phyloP scores from a whole-genome alignment of 2,113 vertebrate genomes.

The Upupa epops region DNA sequence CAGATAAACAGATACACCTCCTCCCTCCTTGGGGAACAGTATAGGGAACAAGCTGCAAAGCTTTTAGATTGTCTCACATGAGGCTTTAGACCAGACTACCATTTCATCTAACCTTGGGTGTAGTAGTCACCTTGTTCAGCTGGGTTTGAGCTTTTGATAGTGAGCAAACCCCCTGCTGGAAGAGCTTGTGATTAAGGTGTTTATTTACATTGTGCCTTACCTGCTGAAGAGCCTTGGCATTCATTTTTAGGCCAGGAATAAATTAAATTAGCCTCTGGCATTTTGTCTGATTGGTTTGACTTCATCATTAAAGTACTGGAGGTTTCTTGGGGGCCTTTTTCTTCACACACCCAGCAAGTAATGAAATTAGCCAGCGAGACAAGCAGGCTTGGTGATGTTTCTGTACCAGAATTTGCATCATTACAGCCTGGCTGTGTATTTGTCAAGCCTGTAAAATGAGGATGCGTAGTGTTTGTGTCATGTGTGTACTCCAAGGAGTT shows the following conservation, averaged over 20 bases:
- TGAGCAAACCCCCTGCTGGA: background rate
- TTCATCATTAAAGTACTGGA: background rate
- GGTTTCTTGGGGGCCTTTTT: background rate
- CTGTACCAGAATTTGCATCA: background rate
- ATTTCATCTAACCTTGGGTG: background rate
- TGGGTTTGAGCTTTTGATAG: background rate
- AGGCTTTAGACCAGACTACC: background rate
- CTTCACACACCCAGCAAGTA: background rate
- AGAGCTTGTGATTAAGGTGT: background rate
- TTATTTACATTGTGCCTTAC: background rate
- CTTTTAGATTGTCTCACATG: background rate
- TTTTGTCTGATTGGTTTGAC: background rate
- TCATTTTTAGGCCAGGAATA: background rate
- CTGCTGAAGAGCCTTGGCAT: background rate
- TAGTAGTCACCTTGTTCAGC: background rate
- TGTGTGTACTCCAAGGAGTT: background rate
- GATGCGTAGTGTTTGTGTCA: background rate
- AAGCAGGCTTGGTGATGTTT: background rate
- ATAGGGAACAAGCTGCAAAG: background rate
- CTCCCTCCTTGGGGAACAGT: background rate
- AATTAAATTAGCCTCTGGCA: background rate
- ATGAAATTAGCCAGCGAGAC: background rate
- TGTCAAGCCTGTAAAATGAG: background rate
- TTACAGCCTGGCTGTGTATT: background rate
- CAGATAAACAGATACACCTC: background rate